Percentiles rank a stretch among this genome's conserved stretches.
Evolutionary conservation across 2,888 invertebrate species (phyloP).

Genomic region (Agapostemon virescens): DNA sequence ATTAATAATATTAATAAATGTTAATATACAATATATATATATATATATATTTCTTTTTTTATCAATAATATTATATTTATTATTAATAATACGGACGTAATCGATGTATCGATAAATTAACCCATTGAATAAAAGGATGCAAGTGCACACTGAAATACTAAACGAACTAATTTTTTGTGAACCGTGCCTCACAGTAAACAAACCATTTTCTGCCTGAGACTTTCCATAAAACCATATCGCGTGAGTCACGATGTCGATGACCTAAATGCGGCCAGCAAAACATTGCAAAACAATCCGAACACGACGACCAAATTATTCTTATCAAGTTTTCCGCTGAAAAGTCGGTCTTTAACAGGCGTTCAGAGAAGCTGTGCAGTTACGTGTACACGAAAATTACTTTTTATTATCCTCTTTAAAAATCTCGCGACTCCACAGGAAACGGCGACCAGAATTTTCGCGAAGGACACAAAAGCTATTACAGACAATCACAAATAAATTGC

Average conservation of each 20-base stretch:
- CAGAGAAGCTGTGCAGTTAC: background rate
- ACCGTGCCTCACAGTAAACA: background rate
- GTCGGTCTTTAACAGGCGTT: background rate
- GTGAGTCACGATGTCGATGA: slow-evolving; percentile 23
- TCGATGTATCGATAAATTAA: background rate
- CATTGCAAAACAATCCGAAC: slow-evolving; percentile 14
- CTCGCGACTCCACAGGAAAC: background rate
- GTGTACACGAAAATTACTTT: background rate
- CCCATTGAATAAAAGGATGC: background rate
- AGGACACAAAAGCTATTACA: slow-evolving; percentile 12
- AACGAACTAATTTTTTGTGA: background rate
- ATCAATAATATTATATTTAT: too few species aligned
- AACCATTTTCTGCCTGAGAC: background rate
- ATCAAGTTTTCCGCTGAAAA: background rate
- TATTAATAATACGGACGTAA: background rate
- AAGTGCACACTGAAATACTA: background rate
- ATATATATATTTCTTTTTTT: too few species aligned
- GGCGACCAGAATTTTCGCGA: slow-evolving; percentile 7
- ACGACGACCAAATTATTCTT: background rate
- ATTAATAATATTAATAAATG: background rate
- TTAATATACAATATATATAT: background rate
- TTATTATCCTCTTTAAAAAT: slow-evolving; percentile 15
- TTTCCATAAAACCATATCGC: slow-evolving; percentile 16
- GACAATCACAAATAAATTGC: slow-evolving; percentile 10
- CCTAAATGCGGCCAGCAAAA: slow-evolving; percentile 12